These are phyloP conservation scores for Lordiphosa andalusiaca DNA, from an alignment of 2,888 invertebrate species.

Conservation along the genomic window DNA sequence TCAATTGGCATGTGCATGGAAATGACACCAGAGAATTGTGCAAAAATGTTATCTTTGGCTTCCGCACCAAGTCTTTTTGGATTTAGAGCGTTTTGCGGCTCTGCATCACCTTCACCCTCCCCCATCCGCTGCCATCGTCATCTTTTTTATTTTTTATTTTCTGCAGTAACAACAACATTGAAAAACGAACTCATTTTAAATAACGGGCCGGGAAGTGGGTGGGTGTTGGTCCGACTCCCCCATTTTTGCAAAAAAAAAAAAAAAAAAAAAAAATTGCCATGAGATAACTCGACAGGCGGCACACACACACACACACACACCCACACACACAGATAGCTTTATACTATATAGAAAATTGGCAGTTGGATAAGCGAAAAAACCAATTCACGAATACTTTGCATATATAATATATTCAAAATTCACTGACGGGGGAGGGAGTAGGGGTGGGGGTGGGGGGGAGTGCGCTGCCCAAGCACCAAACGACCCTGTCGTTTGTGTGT, in stretches of 20 bases:
- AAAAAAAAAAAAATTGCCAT: constrained; percentile 58
- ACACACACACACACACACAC: constrained; percentile 22
- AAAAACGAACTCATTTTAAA: constrained; percentile 67
- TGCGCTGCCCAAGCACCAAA: constrained; percentile 57
- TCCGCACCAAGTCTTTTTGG: constrained; percentile 72
- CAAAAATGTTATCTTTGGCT: constrained; percentile 80
- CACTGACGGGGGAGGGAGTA: constrained; percentile 45
- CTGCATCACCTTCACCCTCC: constrained; percentile 11
- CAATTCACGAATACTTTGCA: constrained; percentile 81
- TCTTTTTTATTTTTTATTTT: constrained; percentile 27
- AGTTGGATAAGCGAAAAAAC: constrained; percentile 79
- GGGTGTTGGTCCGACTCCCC: constrained; percentile 8
- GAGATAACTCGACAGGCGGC: constrained; percentile 72
- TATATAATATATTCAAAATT: constrained; percentile 79
- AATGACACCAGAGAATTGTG: constrained; percentile 77
- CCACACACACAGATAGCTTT: constrained; percentile 19
- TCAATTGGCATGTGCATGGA: constrained; percentile 78
- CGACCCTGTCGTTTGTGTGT: constrained; percentile 17
- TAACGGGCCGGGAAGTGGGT: constrained; percentile 50
- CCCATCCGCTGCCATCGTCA: constrained; percentile 6
- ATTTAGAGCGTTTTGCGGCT: constrained; percentile 60
- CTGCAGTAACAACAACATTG: constrained; percentile 43
- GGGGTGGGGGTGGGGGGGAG: neutral
- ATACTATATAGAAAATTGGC: constrained; percentile 72
- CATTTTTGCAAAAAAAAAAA: constrained; percentile 33